These are phyloP conservation scores for Agrotis puta DNA, from an alignment of 2,888 invertebrate species.

Conservation along the genomic window DNA sequence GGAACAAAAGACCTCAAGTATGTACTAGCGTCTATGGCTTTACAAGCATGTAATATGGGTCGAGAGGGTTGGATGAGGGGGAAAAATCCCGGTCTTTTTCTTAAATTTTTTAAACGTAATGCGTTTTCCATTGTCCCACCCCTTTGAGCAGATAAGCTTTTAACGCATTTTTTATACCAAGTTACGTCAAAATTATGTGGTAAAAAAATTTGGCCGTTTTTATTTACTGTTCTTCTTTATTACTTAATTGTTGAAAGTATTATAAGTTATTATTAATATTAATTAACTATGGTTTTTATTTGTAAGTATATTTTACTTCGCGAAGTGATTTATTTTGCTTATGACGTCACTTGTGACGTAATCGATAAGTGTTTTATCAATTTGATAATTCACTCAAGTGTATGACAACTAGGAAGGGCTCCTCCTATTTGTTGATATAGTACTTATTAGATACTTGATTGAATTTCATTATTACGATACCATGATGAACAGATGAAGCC, in stretches of 20 bases:
- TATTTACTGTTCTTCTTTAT: background rate
- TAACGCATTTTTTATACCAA: background rate
- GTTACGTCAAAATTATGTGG: no score
- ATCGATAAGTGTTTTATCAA: constrained; percentile 35
- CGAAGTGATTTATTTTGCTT: background rate
- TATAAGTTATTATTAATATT: no score
- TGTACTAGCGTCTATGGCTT: background rate
- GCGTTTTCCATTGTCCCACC: constrained; percentile 4
- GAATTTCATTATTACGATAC: background rate
- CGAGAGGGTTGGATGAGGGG: background rate
- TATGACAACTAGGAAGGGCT: constrained; percentile 11
- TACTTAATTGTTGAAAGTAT: no score
- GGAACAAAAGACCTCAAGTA: background rate
- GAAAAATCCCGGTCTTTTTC: constrained; percentile 5
- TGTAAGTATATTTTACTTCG: background rate
- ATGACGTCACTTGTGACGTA: constrained; percentile 17
- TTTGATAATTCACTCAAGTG: constrained; percentile 28
- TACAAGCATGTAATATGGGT: background rate
- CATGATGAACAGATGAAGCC: background rate
- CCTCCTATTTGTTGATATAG: constrained; percentile 4
- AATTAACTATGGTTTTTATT: no score
- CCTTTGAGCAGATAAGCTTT: background rate
- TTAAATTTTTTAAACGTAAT: constrained; percentile 8
- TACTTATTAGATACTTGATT: background rate
- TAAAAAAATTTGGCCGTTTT: background rate